Conservation (phyloP, 1,140 invertebrate genomes). For the Pomacea maculata region DNA sequence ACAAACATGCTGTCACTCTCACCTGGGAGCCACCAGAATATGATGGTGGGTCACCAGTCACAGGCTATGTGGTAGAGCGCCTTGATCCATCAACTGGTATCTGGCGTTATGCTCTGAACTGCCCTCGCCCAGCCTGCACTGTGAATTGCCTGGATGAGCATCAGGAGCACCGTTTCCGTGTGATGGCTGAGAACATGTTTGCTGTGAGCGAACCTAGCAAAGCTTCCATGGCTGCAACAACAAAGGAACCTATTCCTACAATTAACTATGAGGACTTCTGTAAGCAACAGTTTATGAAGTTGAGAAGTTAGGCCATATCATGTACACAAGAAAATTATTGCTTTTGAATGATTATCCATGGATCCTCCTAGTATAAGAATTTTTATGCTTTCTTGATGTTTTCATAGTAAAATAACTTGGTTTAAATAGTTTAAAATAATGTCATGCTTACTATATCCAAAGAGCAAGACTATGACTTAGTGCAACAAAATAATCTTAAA, state of each 20-base stretch:
- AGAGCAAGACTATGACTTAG: no score
- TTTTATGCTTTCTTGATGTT: no score
- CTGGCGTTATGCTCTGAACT: slow-evolving; percentile 95
- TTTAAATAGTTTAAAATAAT: no score
- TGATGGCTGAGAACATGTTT: slow-evolving; percentile 96
- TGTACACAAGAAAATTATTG: no score
- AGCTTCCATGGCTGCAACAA: slow-evolving; percentile 48
- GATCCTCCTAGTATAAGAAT: no score
- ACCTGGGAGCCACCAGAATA: slow-evolving; percentile 89
- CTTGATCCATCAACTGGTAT: slow-evolving; percentile 85
- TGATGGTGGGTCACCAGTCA: slow-evolving; percentile 93
- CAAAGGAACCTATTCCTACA: slow-evolving; percentile 71
- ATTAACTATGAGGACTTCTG: slow-evolving; percentile 61
- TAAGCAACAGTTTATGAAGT: slow-evolving; percentile 30
- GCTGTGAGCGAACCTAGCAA: slow-evolving; percentile 88
- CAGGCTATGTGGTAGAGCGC: slow-evolving; percentile 96
- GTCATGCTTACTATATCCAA: no score
- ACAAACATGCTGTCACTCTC: slow-evolving; percentile 92
- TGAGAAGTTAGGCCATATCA: no score
- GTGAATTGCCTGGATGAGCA: slow-evolving; percentile 68
- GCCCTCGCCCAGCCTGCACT: slow-evolving; percentile 86
- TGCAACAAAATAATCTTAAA: no score
- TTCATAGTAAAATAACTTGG: no score
- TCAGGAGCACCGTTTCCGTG: slow-evolving; percentile 93
- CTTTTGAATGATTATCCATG: no score